Evolutionary conservation across 2,888 invertebrate genomes (phyloP), one percentile per base, ranked within the genome.

Genomic region (Temnothorax unifasciatus): DNA sequence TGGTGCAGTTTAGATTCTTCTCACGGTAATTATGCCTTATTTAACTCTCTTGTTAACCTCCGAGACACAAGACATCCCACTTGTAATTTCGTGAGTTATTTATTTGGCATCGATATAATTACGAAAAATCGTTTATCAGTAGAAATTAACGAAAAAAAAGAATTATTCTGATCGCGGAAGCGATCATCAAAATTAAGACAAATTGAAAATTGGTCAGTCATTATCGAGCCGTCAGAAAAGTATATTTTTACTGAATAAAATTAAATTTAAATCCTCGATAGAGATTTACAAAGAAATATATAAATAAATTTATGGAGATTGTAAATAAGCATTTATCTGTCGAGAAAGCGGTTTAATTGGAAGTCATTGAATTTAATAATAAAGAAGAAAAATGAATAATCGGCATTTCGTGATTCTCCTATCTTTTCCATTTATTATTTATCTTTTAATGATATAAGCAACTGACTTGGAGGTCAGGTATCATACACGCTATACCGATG

Each of bases 21-120:
- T 68, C 77, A 68, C 68, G 77, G 41, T 29, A 77, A 77, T 77
- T 68, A 77, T 25, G 25, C 54, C 54, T 77, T 68, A 52, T 50
- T 76, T 64, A 50, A 64, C 34, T 52, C 47, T 38, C 18, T 15
- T 18, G 47, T 47, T 76, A 38, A 76, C 50, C 38, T 75, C n/a
- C 15, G 25, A 57, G 59, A n/a, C 29, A 6, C 59, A 61, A 9
- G 29, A 29, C 6, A 3, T 15, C 18, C 18, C 11, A 63, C 6
- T 50, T 34, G 64, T 21, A 64, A 38, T 8, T 38, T 64, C 18
- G 21, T 13, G 34, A 50, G 64, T 34, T 52, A 38, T 25, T 63
- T 75, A 75, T 29, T 29, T 74, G 21, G 5, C 34, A 21, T 47
- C 11, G 34, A 21, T n/a, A 15, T 64, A 38, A 15, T 5, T 61